Evolutionary conservation across 1,140 invertebrate species (phyloP).

Genomic region (Cryptotermes secundus): DNA sequence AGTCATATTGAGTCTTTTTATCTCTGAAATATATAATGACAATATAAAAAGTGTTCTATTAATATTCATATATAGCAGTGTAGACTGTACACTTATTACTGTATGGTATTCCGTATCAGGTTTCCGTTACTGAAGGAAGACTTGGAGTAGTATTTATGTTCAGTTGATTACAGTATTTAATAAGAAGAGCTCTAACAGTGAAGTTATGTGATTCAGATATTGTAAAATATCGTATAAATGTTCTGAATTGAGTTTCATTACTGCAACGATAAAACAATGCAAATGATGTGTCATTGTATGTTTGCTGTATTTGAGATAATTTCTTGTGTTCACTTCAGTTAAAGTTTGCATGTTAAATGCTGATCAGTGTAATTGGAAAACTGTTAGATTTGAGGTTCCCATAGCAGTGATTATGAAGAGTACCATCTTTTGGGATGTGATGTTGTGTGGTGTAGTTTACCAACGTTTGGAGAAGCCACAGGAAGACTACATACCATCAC

Average conservation of each 20-base stretch:
- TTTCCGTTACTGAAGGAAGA: neutral
- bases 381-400: neutral
- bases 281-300: neutral
- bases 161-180: neutral
- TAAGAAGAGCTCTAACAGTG: neutral
- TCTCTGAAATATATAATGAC: neutral
- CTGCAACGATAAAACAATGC: neutral
- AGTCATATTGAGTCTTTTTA: neutral
- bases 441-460: no score
- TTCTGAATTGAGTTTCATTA: neutral
- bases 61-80: neutral
- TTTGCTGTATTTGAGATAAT: neutral
- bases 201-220: neutral
- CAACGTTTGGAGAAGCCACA: no score
- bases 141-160: neutral
- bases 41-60: neutral
- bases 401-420: no score
- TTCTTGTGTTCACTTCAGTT: neutral
- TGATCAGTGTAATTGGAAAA: neutral
- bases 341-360: neutral
- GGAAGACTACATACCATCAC: no score
- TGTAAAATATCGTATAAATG: no score
- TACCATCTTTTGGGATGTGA: no score
- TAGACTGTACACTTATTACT: neutral
- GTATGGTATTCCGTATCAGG: neutral